Evolutionary conservation across 2,797 vertebrate genomes (phyloP), one percentile per base, ranked within the genome.

Genomic region (Chloroceryle inda): DNA sequence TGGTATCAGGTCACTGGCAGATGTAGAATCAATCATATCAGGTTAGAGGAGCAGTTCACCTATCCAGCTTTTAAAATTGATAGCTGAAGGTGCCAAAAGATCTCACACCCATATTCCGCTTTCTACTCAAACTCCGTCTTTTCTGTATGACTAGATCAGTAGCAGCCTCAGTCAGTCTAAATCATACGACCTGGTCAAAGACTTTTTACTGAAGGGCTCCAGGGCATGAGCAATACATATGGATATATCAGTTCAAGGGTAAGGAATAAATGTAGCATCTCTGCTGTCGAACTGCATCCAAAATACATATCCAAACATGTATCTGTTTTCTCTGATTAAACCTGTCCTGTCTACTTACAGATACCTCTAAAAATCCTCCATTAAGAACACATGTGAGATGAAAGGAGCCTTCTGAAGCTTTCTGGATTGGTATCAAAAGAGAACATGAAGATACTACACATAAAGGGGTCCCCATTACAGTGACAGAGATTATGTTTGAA

Each of bases 351-450:
- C 3, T 96, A 37, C 97, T 97, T 90, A 33, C 98, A 99, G 99
- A 97, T 96, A 97, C 97, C 84, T 94, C 98, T 87, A 98, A 98
- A 98, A 98, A 98, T 37, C 97, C 98, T 85, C 97, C 97, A 83
- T 96, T 99, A 94, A 98, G 98, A 98, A 98, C 98, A 95, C 97
- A 97, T 7, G 97, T 98, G 93, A 97, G 98, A 99, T 97, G 94
- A 95, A 89, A 95, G 77, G 80, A 52, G 44, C 89, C 95, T 7
- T 20, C 71, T 61, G 58, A 58, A 63, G 59, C n/a, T 66, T 37
- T 64, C 77, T 83, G 89, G 66, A 77, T 72, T 91, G 37, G 5
- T 26, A 27, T 20, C 62, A 29, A 53, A 56, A 64, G 80, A 64
- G n/a, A 85, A 9, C 23, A 84, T 72, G 55, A 76, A 71, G 37